phyloP scores from a whole-genome alignment of 2,888 invertebrate genomes.

The Lamellibrachia columna region DNA sequence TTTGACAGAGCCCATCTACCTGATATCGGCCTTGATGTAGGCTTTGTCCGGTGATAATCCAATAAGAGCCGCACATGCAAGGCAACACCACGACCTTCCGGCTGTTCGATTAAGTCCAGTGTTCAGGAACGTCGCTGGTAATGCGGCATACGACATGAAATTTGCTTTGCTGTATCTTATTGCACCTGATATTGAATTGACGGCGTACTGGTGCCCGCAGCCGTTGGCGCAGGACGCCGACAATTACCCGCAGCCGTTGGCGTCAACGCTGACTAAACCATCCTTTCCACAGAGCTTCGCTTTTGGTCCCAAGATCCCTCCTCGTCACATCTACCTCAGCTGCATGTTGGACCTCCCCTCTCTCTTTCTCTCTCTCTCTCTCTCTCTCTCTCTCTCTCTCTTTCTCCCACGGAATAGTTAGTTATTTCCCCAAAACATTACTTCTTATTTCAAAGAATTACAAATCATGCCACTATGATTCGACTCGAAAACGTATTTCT shows the following conservation, averaged over 20 bases:
- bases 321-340: too few species aligned
- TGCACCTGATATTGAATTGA: neutral
- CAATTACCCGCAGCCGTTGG: neutral
- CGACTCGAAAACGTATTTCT: too few species aligned
- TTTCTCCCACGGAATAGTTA: too few species aligned
- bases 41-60: neutral
- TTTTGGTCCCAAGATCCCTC: too few species aligned
- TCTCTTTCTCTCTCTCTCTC: too few species aligned
- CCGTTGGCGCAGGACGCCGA: neutral
- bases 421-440: too few species aligned
- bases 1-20: neutral
- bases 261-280: too few species aligned
- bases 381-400: too few species aligned
- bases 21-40: neutral
- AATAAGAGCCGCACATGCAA: neutral
- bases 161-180: constrained; percentile 8
- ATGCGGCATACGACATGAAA: neutral
- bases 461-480: too few species aligned
- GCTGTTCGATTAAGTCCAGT: neutral
- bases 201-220: neutral
- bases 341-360: too few species aligned
- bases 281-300: too few species aligned
- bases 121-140: neutral
- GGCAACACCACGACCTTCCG: neutral
- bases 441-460: too few species aligned